A percentile compares a stretch with the other conserved stretches of the same genome.
Conservation (phyloP, 1,140 invertebrate genomes). For the Platyscapa corneri region DNA sequence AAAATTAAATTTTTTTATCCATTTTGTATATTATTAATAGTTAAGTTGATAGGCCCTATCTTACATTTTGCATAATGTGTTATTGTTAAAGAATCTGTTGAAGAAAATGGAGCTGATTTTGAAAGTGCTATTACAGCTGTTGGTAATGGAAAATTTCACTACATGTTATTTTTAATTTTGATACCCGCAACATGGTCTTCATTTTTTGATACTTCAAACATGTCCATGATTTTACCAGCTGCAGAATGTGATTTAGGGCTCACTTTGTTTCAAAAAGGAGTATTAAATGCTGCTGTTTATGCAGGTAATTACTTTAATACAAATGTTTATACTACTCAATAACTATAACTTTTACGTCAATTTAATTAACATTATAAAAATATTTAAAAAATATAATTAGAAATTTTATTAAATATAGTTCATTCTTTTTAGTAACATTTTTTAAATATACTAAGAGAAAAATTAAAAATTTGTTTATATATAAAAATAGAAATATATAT, state of each 20-base stretch:
- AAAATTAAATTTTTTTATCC: too few species aligned
- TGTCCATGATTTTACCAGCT: slow-evolving; percentile 81
- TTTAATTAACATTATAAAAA: too few species aligned
- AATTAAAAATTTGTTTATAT: too few species aligned
- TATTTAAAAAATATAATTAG: too few species aligned
- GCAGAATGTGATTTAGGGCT: slow-evolving; percentile 83
- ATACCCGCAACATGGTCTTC: slow-evolving; percentile 79
- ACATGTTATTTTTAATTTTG: slow-evolving; percentile 77
- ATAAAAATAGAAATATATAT: too few species aligned
- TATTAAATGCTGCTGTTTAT: slow-evolving; percentile 80
- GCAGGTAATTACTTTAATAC: slow-evolving; percentile 72
- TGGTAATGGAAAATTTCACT: slow-evolving; percentile 81
- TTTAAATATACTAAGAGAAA: too few species aligned
- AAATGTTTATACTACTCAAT: too few species aligned
- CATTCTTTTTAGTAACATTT: too few species aligned
- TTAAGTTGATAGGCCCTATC: background rate
- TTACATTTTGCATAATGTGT: background rate
- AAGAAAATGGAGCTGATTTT: slow-evolving; percentile 75
- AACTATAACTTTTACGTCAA: too few species aligned
- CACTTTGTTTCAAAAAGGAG: slow-evolving; percentile 79
- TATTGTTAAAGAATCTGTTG: slow-evolving; percentile 13
- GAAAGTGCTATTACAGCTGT: slow-evolving; percentile 78
- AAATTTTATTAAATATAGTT: too few species aligned
- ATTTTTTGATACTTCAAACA: slow-evolving; percentile 79
- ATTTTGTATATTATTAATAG: background rate